These are phyloP conservation scores for Masticophis lateralis DNA, from an alignment of 2,797 vertebrate species.

Conservation along the genomic window DNA sequence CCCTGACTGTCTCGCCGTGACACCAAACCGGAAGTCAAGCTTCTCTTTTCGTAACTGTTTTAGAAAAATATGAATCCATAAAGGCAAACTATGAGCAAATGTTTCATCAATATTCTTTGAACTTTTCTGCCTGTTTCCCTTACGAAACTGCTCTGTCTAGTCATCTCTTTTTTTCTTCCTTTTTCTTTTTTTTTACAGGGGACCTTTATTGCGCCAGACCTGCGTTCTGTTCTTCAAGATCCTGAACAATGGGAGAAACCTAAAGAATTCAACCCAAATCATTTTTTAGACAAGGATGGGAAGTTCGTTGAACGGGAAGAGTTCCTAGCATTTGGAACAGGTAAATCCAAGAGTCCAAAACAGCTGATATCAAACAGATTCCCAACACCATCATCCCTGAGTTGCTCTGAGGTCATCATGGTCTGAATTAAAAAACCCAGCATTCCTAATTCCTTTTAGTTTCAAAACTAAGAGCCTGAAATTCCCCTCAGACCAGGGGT, in stretches of 20 bases:
- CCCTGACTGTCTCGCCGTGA: no score
- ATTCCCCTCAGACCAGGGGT: background rate
- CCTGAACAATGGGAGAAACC: background rate
- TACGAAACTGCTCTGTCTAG: background rate
- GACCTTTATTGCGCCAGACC: background rate
- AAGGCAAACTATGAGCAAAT: background rate
- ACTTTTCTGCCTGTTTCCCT: background rate
- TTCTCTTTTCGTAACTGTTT: background rate
- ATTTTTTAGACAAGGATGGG: slow-evolving; percentile 10
- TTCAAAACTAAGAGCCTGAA: background rate
- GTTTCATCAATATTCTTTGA: background rate
- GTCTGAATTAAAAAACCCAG: background rate
- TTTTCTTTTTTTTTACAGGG: background rate
- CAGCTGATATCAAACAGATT: background rate
- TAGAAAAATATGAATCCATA: background rate
- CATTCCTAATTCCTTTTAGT: background rate
- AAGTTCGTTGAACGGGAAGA: background rate
- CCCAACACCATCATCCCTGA: background rate
- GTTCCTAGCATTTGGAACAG: background rate
- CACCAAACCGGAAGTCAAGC: no score
- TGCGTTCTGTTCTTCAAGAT: background rate
- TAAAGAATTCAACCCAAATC: background rate
- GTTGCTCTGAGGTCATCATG: background rate
- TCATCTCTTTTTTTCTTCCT: background rate
- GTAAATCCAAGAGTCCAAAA: background rate